Base-by-base conservation (phyloP, 2,797 vertebrate species). In the Enteromius argenteus region DNA sequence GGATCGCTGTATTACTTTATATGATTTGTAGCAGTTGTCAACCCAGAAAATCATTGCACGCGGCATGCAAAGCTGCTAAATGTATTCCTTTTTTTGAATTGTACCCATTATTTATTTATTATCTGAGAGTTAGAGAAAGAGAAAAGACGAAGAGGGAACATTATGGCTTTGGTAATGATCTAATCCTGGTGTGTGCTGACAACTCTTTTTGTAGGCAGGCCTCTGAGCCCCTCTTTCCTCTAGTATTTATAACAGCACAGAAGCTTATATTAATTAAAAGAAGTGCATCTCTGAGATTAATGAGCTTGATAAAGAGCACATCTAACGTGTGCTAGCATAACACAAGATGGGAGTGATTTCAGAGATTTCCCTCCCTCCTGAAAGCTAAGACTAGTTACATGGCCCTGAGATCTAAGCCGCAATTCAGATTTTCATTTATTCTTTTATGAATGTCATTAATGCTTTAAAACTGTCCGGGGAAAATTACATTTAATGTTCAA, bases 251-350 rank as follows among this genome's bases (percentile, higher is more conserved):
- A 80, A 81, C 84, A 81, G 30, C 11, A 64, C 81, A 88, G 83
- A 84, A 89, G 91, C 87, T 82, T 80, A 89, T 87, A 90, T 91
- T 92, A 92, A 94, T 93, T 93, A 91, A 86, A 90, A 90, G 81
- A 89, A 90, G 84, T 91, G 89, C 90, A 91, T 92, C 88, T 83
- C 69, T 32, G 30, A 90, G 91, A 93, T 93, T 89, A 92, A 93
- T 91, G 86, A 87, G 32, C 37, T 88, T 88, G 89, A 94, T 93
- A 92, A 87, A 78, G 80, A 89, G 81, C 62, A 80, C 88, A 91
- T 89, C 88, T 87, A 89, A 91, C 89, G 91, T 89, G 74, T 89
- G 79, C 77, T 83, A 80, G 79, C 69, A 83, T 86, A 85, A 76
- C 76, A 60, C 79, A 49, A 87, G 89, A 84, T 84, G 49, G 68